Conservation (phyloP, 2,113 vertebrate species). For the Oxyura jamaicensis region DNA sequence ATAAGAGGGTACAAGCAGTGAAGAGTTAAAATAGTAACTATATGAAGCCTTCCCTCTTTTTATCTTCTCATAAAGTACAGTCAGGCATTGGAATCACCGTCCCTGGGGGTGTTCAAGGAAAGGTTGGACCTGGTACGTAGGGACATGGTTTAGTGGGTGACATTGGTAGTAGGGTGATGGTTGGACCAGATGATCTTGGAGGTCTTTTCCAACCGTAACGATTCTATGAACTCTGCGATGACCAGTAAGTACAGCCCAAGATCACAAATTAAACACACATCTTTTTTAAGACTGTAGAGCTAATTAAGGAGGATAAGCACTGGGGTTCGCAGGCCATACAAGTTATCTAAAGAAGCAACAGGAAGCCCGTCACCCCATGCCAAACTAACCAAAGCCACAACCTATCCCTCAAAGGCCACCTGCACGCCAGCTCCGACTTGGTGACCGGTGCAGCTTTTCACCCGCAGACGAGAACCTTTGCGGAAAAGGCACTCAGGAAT, state of each 20-base stretch:
- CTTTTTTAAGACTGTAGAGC: no score
- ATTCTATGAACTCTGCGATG: neutral
- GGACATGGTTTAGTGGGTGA: no score
- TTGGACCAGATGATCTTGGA: no score
- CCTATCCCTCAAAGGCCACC: neutral
- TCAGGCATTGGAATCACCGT: no score
- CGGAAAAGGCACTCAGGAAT: accelerated
- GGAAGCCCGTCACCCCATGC: neutral
- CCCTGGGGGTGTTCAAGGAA: no score
- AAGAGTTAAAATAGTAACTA: neutral
- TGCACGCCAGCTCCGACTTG: neutral
- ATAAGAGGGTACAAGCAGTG: neutral
- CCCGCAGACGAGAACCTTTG: neutral
- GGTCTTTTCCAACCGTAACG: no score
- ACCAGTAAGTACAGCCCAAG: neutral
- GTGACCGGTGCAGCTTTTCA: neutral
- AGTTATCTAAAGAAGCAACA: neutral
- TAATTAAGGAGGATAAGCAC: neutral
- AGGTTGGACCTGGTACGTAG: no score
- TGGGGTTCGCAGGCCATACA: neutral
- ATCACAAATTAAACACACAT: neutral
- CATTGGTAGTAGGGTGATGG: no score
- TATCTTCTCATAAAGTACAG: no score
- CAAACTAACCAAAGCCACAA: neutral
- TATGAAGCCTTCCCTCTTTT: no score